Base-by-base conservation (phyloP, 2,888 invertebrate species). In the Tenthredo mesomela region DNA sequence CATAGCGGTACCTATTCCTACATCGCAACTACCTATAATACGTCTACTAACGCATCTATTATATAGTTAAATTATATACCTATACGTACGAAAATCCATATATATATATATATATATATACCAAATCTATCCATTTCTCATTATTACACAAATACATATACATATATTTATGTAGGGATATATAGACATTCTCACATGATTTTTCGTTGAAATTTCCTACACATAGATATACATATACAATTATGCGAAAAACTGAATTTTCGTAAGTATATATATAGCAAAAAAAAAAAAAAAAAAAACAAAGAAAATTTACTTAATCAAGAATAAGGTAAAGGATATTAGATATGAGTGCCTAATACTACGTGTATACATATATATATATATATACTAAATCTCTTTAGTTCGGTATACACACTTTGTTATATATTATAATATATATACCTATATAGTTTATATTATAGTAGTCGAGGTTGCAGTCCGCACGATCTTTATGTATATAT, bases 1-100 rank as follows among this genome's bases (percentile, higher is more conserved):
- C 54, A 47, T 77, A 77, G 77, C 77, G 77, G 77, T 77, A 77
- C 77, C 15, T 54, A 77, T 33, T 37, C 54, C 7, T 77, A 75
- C 21, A 47, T 61, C 21, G 47, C 21, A 75, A 37, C 37, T 47
- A 73, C n/a, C 18, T 18, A 50, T 50, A 18, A 50, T 50, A 50
- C 50, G 18, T 50, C 18, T 50, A 50, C 50, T 50, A 18, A 50
- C 50, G 50, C 15, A 50, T 5, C 1, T 15, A 50, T 18, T 18
- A 50, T 54, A n/a, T 54, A 54, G 7, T 15, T 18, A 50, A 6
- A 50, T 50, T 37, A 37, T 18, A 50, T 50, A 50, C 18, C n/a
- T n/a, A n/a, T n/a, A 50, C 50, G 50, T 18, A 18, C 18, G 18
- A 18, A 50, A 50, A 50, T 18, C 18, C 50, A 61, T 61, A 1